A percentile compares a stretch with the other conserved stretches of the same genome.
Evolutionary conservation across 2,888 invertebrate genomes (phyloP).

Genomic region (Spodoptera exigua): DNA sequence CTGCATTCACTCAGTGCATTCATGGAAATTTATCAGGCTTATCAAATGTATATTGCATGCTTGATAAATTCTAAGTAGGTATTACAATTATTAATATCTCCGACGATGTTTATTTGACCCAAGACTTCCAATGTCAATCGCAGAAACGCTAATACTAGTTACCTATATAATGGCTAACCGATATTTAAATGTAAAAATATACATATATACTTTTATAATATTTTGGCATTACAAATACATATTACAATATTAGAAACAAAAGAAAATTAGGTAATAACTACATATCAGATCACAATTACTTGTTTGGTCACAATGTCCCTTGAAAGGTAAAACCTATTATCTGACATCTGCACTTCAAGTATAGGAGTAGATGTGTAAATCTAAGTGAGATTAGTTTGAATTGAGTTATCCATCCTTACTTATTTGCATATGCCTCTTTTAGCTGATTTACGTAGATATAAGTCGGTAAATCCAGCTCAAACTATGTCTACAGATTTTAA

Average conservation of each 20-base stretch:
- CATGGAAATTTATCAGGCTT: constrained; percentile 9
- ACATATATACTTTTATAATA: constrained; percentile 31
- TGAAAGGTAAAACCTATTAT: constrained; percentile 2
- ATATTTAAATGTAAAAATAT: constrained; percentile 7
- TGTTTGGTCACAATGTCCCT: constrained; percentile 29
- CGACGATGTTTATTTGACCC: constrained; percentile 5
- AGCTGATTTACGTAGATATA: neutral
- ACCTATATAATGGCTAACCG: too few relatives aligned
- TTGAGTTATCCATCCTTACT: constrained; percentile 2
- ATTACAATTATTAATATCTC: constrained; percentile 10
- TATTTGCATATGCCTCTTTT: neutral
- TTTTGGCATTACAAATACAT: constrained; percentile 38
- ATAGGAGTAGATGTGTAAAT: constrained; percentile 1
- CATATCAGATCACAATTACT: constrained; percentile 41
- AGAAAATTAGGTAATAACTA: constrained; percentile 12
- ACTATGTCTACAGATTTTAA: constrained; percentile 35
- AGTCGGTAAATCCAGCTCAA: constrained; percentile 21
- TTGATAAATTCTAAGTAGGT: constrained; percentile 13
- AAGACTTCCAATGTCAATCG: constrained; percentile 9
- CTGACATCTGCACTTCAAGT: constrained; percentile 1
- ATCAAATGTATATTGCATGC: constrained; percentile 15
- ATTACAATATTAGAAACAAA: constrained; percentile 31
- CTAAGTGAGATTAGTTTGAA: constrained; percentile 6
- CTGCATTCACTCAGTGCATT: constrained; percentile 14
- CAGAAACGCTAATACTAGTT: neutral